Evolutionary conservation across 2,113 vertebrate species (phyloP).

Genomic region (Dolichotis patagonum): DNA sequence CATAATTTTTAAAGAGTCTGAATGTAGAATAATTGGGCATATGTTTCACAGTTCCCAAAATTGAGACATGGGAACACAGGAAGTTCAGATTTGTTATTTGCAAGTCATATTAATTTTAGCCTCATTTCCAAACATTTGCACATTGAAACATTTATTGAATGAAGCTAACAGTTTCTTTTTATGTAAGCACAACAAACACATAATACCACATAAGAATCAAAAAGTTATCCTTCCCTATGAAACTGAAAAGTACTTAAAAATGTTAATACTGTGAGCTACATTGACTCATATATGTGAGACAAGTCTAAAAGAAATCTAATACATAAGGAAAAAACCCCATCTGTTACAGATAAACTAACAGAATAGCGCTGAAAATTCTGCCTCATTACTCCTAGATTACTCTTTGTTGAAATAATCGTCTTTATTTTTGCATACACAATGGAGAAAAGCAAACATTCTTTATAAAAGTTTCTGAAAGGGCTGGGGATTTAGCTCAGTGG

Average conservation of each 20-base stretch:
- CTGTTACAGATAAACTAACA: neutral
- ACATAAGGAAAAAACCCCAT: neutral
- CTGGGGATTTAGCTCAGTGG: too few relatives aligned
- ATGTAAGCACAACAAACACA: neutral
- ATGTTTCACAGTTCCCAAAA: neutral
- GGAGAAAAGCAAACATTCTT: slow-evolving; percentile 8
- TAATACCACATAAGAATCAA: neutral
- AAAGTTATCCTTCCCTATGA: neutral
- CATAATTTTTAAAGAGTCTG: neutral
- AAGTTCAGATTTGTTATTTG: neutral
- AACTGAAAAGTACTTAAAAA: slow-evolving; percentile 24
- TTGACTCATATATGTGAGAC: neutral
- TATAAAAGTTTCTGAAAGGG: slow-evolving; percentile 29
- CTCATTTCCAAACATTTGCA: neutral
- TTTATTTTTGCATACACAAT: slow-evolving; percentile 19
- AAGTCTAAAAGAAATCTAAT: neutral
- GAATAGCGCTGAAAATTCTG: neutral
- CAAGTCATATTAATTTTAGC: slow-evolving; percentile 37
- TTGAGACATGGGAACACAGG: neutral
- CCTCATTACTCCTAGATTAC: slow-evolving; percentile 18
- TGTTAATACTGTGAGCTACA: neutral
- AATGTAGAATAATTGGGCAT: neutral
- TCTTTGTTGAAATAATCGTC: slow-evolving; percentile 6
- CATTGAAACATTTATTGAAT: slow-evolving; percentile 25
- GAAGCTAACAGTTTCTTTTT: slow-evolving; percentile 32